Base-by-base conservation (phyloP, 2,888 invertebrate genomes). In the Anarsia innoxiella region DNA sequence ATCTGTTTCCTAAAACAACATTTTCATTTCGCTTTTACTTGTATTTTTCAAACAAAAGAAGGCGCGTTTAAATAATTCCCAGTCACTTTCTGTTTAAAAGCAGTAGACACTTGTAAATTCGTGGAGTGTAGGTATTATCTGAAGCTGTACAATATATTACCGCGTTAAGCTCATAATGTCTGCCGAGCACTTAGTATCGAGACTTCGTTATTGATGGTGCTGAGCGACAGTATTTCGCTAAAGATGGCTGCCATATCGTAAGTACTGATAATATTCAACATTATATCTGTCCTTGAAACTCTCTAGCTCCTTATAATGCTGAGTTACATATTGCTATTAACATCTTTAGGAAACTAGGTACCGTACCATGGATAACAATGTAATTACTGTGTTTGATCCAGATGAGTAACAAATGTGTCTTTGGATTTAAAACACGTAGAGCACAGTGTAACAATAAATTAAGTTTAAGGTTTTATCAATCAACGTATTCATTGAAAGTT, bases 131-230 rank as follows among this genome's bases (percentile, higher is more conserved):
- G 49, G 48, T 54, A 59, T 66, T 65, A 69, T 62, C 61, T 62
- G 42, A 52, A 58, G 58, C 58, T 61, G 53, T 56, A 62, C 63
- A 61, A 63, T 67, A 67, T 65, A 70, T 70, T 64, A 69, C 55
- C 60, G 56, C 56, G 55, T 58, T 57, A 62, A 68, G 65, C 66
- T 61, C 58, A 56, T 69, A 67, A 67, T 62, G 66, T 69, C 58
- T 57, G 44, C 28, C 40, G 51, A 55, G 56, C 66, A 66, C 71
- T 71, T 66, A 68, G 62, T 56, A 57, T 55, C 53, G 53, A 47
- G 46, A 48, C 49, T 46, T 42, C 49, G 53, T 52, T 65, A 66
- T 59, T 66, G 63, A 66, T 62, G 60, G 56, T 53, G 45, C 42
- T 41, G 45, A 48, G 44, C 46, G 53, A 58, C 53, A 57, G 38